phyloP scores from a whole-genome alignment of 2,113 vertebrate species.

The Geococcyx californianus region DNA sequence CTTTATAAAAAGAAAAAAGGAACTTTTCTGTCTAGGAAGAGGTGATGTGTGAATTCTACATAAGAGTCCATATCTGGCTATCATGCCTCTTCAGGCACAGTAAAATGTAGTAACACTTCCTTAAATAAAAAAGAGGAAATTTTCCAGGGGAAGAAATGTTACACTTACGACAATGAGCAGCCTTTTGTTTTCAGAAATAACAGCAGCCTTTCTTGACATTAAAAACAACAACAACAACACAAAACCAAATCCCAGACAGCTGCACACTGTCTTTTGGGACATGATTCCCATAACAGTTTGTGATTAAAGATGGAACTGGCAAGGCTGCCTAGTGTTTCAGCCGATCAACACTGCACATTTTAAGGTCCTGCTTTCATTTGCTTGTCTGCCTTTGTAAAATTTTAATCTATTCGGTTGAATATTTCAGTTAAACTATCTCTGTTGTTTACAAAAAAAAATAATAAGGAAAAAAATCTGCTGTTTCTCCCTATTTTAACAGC shows the following conservation, averaged over 20 bases:
- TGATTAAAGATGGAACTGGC: neutral
- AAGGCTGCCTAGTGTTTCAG: neutral
- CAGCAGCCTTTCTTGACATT: neutral
- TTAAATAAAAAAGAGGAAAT: neutral
- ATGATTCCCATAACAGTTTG: neutral
- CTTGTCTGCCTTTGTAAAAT: neutral
- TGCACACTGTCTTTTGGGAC: neutral
- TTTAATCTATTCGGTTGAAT: neutral
- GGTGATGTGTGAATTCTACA: neutral
- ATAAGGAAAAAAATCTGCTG: neutral
- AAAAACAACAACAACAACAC: neutral
- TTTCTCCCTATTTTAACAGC: neutral
- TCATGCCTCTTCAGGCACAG: neutral
- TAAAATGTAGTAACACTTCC: neutral
- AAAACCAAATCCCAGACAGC: neutral
- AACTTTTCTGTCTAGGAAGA: neutral
- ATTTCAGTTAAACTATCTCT: neutral
- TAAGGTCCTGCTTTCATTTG: neutral
- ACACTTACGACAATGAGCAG: neutral
- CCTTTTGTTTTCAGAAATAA: conserved; percentile 1
- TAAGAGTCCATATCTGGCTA: neutral
- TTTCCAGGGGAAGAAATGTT: neutral
- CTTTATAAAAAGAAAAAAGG: neutral
- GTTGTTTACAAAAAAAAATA: neutral
- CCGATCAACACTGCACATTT: neutral